Percentiles rank a stretch among this genome's conserved stretches.
Evolutionary conservation across 1,140 invertebrate species (phyloP).

Genomic region (Dendroctonus ponderosae): DNA sequence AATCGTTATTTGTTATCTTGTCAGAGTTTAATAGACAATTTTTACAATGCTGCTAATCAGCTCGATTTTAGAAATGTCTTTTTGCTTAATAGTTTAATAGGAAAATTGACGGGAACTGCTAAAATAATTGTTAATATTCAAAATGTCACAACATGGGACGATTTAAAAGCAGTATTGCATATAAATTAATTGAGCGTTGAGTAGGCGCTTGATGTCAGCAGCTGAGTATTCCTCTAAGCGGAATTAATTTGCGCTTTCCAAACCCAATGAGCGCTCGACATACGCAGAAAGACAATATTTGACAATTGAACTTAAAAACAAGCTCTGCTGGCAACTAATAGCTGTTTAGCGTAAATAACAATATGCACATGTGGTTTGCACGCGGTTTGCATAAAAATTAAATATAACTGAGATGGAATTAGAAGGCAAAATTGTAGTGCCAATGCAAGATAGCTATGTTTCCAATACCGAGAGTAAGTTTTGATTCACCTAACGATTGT

Average conservation of each 20-base stretch:
- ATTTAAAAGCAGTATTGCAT: constrained; percentile 11
- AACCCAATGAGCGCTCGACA: constrained; percentile 22
- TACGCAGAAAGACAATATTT: too few relatives aligned
- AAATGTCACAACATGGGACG: constrained; percentile 23
- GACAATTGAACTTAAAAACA: too few relatives aligned
- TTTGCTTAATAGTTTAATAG: constrained; percentile 26
- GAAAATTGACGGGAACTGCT: constrained; percentile 25
- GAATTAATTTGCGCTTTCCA: constrained; percentile 10
- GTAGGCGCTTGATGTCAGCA: constrained; percentile 10
- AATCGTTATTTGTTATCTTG: constrained; percentile 23
- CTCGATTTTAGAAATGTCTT: constrained; percentile 26
- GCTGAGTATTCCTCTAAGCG: constrained; percentile 15
- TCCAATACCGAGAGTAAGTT: too few relatives aligned
- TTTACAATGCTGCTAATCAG: constrained; percentile 19
- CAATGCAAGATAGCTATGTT: too few relatives aligned
- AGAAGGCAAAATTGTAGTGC: too few relatives aligned
- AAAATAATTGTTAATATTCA: constrained; percentile 29
- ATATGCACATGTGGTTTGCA: too few relatives aligned
- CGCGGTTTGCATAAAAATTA: too few relatives aligned
- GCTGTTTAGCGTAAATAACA: too few relatives aligned
- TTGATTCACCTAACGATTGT: too few relatives aligned
- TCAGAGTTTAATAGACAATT: constrained; percentile 18
- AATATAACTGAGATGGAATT: too few relatives aligned
- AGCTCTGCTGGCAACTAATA: too few relatives aligned
- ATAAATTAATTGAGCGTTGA: constrained; percentile 31